These are phyloP conservation scores for Cephus pulcher DNA, from an alignment of 2,888 invertebrate genomes.

Conservation along the genomic window DNA sequence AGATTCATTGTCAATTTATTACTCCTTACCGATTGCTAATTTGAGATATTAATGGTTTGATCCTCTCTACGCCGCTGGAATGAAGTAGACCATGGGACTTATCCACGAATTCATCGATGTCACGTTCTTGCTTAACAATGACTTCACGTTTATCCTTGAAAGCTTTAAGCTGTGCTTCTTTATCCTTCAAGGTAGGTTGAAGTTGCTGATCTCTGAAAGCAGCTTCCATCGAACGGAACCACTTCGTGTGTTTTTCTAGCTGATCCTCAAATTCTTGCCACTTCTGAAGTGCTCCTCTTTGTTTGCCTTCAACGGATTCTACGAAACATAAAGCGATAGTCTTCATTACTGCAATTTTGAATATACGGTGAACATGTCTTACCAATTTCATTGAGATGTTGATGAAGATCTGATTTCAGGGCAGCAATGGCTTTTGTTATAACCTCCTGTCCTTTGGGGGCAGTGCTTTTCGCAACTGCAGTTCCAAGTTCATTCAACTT, in stretches of 20 bases:
- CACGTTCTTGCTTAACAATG: constrained; percentile 83
- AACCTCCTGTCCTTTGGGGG: constrained; percentile 80
- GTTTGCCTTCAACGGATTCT: constrained; percentile 78
- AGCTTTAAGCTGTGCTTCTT: constrained; percentile 78
- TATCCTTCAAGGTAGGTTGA: constrained; percentile 84
- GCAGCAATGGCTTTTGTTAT: constrained; percentile 80
- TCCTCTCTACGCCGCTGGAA: constrained; percentile 84
- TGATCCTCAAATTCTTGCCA: constrained; percentile 91
- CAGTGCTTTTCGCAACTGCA: constrained; percentile 81
- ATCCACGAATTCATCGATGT: constrained; percentile 90
- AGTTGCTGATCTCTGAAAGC: constrained; percentile 88
- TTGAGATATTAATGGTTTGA: constrained; percentile 89
- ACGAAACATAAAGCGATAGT: neutral
- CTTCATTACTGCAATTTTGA: constrained; percentile 1
- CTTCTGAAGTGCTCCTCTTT: constrained; percentile 79
- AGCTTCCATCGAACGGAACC: constrained; percentile 88
- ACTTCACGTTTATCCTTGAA: constrained; percentile 81
- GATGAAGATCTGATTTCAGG: constrained; percentile 75
- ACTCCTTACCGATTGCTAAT: constrained; percentile 77
- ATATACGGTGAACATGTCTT: constrained; percentile 25
- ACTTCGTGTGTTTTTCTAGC: constrained; percentile 83
- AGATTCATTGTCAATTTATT: neutral
- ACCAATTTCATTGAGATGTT: constrained; percentile 76
- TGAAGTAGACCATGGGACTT: constrained; percentile 88
- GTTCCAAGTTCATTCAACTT: constrained; percentile 77